Conservation (phyloP, 2,888 invertebrate species). For the Beris morrisii region DNA sequence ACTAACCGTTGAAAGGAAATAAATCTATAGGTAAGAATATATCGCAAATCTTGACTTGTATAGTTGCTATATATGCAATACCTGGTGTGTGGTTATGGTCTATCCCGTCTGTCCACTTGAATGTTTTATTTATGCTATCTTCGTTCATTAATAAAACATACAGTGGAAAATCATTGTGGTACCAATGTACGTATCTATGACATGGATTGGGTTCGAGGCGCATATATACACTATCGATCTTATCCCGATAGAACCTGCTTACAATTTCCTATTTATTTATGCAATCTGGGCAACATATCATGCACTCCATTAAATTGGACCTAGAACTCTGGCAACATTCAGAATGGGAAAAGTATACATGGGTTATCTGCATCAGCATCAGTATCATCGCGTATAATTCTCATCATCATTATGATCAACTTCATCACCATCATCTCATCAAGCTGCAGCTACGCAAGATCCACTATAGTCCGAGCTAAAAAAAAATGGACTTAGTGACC, state of each 20-base stretch:
- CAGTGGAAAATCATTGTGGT: conserved; percentile 28
- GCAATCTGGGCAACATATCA: conserved; percentile 11
- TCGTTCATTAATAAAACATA: conserved; percentile 43
- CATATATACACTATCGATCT: not conserved
- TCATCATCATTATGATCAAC: conserved; percentile 8
- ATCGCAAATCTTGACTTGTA: too few species aligned
- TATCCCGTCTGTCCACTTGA: conserved; percentile 38
- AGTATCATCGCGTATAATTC: conserved; percentile 1
- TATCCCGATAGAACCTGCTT: not conserved
- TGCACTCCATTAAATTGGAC: conserved; percentile 20
- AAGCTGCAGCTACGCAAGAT: too few species aligned
- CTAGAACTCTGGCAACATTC: not conserved
- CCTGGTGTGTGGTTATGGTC: not conserved
- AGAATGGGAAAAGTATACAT: not conserved
- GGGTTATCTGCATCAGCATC: conserved; percentile 7
- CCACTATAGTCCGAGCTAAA: too few species aligned
- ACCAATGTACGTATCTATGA: too few species aligned
- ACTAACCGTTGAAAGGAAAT: conserved; percentile 24
- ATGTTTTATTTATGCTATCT: conserved; percentile 43
- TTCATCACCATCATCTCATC: conserved; percentile 3
- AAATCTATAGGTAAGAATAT: not conserved
- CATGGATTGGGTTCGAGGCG: too few species aligned
- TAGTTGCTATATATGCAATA: too few species aligned
- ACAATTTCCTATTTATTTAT: conserved; percentile 26
- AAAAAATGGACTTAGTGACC: too few species aligned